Percentiles rank a stretch among this genome's conserved stretches.
Evolutionary conservation across 2,888 invertebrate genomes (phyloP).

Genomic region (Imbricaverruca yamaguchii): DNA sequence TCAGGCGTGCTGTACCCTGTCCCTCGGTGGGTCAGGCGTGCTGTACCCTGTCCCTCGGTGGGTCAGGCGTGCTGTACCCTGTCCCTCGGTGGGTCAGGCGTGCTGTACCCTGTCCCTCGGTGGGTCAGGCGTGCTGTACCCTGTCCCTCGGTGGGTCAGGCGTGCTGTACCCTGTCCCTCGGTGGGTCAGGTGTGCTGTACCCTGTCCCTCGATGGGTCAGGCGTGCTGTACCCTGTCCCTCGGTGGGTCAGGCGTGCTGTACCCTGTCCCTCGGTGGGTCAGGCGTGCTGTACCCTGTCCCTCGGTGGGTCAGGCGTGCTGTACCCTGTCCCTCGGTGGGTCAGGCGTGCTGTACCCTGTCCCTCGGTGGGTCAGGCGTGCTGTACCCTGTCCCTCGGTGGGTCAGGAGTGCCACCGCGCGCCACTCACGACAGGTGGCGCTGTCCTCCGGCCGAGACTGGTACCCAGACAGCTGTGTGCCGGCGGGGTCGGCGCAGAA

Average conservation of each 20-base stretch:
- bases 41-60: no score
- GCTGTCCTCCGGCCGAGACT: neutral
- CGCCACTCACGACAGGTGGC: conserved; percentile 2
- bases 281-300: neutral
- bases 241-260: neutral
- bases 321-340: no score
- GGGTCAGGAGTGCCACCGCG: neutral
- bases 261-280: no score
- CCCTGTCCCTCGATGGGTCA: no score
- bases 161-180: neutral
- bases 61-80: neutral
- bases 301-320: neutral
- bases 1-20: neutral
- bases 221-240: no score
- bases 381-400: neutral
- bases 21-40: neutral
- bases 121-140: neutral
- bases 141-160: neutral
- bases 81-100: neutral
- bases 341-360: neutral
- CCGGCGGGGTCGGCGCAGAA: conserved; percentile 27
- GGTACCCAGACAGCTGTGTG: neutral
- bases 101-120: neutral
- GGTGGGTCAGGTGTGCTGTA: neutral
- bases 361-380: neutral